Base-by-base conservation (phyloP, 1,140 invertebrate genomes). In the Drosophila tristis region DNA sequence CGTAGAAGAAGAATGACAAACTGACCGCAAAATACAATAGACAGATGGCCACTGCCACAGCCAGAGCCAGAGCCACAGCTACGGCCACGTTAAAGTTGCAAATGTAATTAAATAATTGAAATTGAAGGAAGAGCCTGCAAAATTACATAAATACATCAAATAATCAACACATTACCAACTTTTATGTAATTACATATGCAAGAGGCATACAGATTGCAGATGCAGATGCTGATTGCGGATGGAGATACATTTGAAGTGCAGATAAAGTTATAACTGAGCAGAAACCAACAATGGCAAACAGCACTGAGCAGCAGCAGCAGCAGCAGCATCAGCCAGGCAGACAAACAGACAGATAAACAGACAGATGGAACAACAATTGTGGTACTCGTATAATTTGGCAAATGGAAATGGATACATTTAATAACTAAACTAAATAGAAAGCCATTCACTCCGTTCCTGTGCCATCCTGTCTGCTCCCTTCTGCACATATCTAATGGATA, bases 101-200 rank as follows among this genome's bases (percentile, higher is more conserved):
- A 81, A 71, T 78, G 74, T 78, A 89, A 86, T 86, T 86, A 78
- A 82, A 87, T 89, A 89, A 86, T 86, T 66, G 64, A 61, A 63
- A 70, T 78, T 76, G 74, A 75, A 58, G 64, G 29, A 61, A 49
- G 48, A 60, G 42, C 66, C 11, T 70, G 55, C 31, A 48, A 72
- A 70, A 81, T 82, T 81, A 53, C 78, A 60, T 73, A 77, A 86
- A 82, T 87, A 89, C 78, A 59, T 86, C 49, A 82, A 86, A 82
- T 82, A 87, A 82, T 86, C 82, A 86, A 85, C 81, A 86, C 81
- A 78, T 86, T 87, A 86, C 75, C 64, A 86, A 87, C 68, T 87
- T 85, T 86, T 86, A 76, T 68, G 85, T 89, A 86, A 86, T 86
- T 87, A 78, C 78, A 74, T 54, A 81, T 65, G 63, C 72, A 74